These are phyloP conservation scores for Dysidea cf. avara DNA, from an alignment of 37 sponge, comb jelly and placozoan species.

Conservation along the genomic window DNA sequence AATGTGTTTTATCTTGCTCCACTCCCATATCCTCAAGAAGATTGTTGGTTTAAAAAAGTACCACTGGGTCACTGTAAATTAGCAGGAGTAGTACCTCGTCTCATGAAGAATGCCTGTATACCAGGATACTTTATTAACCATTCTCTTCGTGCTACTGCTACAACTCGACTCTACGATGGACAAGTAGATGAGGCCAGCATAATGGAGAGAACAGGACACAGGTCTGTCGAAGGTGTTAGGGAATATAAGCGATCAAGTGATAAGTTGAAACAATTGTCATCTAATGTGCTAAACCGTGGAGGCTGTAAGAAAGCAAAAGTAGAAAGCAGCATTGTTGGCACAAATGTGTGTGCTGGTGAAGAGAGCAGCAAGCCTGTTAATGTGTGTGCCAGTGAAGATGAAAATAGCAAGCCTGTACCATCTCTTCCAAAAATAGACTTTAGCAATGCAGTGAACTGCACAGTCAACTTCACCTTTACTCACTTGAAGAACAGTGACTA, in stretches of 20 bases:
- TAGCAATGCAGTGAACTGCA: too few relatives aligned
- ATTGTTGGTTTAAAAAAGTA: not conserved
- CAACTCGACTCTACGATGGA: conserved; percentile 19
- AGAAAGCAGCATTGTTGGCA: too few relatives aligned
- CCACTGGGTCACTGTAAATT: conserved; percentile 10
- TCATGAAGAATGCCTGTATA: conserved; percentile 17
- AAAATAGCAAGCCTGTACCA: too few relatives aligned
- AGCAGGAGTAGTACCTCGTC: not conserved
- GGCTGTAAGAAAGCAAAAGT: too few relatives aligned
- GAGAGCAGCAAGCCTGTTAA: too few relatives aligned
- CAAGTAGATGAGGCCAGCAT: conserved; percentile 33
- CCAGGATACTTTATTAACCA: conserved; percentile 16
- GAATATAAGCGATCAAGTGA: conserved; percentile 26
- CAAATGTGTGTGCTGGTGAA: too few relatives aligned
- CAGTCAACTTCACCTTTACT: too few relatives aligned
- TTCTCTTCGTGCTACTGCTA: conserved; percentile 26
- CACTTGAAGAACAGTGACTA: too few relatives aligned
- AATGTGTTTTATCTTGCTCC: conserved; percentile 30
- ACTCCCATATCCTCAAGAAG: not conserved
- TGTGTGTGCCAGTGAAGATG: too few relatives aligned
- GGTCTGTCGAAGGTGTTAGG: conserved; percentile 20
- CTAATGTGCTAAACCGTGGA: conserved; percentile 1
- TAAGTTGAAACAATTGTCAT: not conserved
- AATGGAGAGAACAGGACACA: conserved; percentile 48
- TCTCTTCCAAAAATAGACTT: too few relatives aligned